A percentile compares a stretch with the other conserved stretches of the same genome.
These are phyloP conservation scores for Harpalus rufipes DNA, from an alignment of 2,888 invertebrate species.

Conservation along the genomic window DNA sequence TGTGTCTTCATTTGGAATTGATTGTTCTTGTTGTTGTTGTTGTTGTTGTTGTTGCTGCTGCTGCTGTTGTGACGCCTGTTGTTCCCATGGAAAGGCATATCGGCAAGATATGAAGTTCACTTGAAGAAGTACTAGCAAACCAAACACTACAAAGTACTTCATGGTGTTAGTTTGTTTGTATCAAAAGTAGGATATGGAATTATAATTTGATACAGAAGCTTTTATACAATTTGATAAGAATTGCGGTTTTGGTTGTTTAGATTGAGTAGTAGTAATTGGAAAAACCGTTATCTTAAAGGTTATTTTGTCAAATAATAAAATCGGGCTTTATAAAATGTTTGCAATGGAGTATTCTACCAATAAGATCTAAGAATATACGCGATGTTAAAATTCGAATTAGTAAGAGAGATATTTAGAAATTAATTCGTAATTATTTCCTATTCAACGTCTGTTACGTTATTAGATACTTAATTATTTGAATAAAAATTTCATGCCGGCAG, in stretches of 20 bases:
- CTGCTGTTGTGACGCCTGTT: neutral
- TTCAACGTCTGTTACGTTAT: too few relatives aligned
- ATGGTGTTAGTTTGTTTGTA: neutral
- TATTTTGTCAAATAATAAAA: neutral
- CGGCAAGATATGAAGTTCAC: conserved; percentile 2
- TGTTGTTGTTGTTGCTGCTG: neutral
- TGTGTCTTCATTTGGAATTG: neutral
- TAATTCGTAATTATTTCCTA: too few relatives aligned
- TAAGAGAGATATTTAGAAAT: too few relatives aligned
- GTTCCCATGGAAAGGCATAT: neutral
- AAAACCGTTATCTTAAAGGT: conserved; percentile 18
- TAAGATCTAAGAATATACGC: too few relatives aligned
- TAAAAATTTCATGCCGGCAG: too few relatives aligned
- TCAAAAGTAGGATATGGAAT: neutral
- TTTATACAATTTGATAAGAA: conserved; percentile 29
- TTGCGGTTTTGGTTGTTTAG: conserved; percentile 6
- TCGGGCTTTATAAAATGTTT: too few relatives aligned
- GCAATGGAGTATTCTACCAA: too few relatives aligned
- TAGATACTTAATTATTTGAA: too few relatives aligned
- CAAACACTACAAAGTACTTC: conserved; percentile 16
- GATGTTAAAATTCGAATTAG: too few relatives aligned
- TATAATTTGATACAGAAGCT: neutral
- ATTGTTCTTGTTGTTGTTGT: neutral
- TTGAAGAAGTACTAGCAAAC: conserved; percentile 31
- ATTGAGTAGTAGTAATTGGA: neutral